phyloP scores from a whole-genome alignment of 2,888 invertebrate genomes.

The Tipula unca region DNA sequence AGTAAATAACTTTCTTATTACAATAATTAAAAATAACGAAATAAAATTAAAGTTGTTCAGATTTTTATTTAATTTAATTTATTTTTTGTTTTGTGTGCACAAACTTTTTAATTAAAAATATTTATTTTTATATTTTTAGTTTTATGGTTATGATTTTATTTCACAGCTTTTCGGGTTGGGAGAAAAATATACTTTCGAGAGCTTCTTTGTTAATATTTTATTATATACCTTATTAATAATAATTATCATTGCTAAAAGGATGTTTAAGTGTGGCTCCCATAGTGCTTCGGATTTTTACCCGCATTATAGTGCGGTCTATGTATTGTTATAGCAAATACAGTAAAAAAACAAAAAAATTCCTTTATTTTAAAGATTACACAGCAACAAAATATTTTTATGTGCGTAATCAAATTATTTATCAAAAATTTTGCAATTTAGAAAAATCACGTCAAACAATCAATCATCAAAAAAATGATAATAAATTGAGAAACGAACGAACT shows the following conservation, averaged over 20 bases:
- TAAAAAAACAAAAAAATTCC: too few relatives aligned
- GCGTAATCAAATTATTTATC: background rate
- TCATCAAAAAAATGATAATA: background rate
- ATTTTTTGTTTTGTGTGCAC: background rate
- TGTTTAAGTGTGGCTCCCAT: too few relatives aligned
- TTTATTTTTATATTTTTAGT: background rate
- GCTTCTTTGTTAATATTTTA: background rate
- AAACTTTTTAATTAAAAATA: background rate
- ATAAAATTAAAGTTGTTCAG: background rate
- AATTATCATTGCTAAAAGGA: too few relatives aligned
- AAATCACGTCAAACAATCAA: background rate
- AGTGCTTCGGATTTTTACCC: too few relatives aligned
- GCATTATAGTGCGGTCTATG: too few relatives aligned
- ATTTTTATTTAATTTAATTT: background rate
- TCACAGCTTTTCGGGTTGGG: background rate
- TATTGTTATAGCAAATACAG: too few relatives aligned
- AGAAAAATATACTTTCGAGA: background rate
- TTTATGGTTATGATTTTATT: background rate
- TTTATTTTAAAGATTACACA: background rate
- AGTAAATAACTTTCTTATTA: background rate
- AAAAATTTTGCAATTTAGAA: background rate
- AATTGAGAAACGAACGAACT: background rate
- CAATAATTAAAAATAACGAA: constrained; percentile 8
- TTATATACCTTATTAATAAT: background rate
- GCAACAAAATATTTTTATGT: background rate